phyloP scores from a whole-genome alignment of 2,113 vertebrate species.

The Silurus glanis region DNA sequence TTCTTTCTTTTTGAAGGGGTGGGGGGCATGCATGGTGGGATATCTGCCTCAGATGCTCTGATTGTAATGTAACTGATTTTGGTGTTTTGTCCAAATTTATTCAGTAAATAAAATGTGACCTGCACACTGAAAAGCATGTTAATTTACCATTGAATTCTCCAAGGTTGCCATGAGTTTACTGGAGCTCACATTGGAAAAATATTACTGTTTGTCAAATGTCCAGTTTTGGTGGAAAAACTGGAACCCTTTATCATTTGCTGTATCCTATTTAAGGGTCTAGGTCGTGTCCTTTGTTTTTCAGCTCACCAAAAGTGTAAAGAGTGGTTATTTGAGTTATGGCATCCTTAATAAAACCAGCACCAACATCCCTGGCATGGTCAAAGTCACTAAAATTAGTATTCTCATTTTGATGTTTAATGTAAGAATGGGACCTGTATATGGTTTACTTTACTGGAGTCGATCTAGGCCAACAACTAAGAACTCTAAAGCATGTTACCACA shows the following conservation, averaged over 20 bases:
- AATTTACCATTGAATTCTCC: neutral
- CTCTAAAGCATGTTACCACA: neutral
- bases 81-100: slow-evolving; percentile 99
- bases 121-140: slow-evolving; percentile 63
- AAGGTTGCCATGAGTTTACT: neutral
- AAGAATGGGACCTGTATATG: neutral
- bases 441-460: neutral
- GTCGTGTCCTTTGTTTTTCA: neutral
- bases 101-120: slow-evolving; percentile 99
- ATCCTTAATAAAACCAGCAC: neutral
- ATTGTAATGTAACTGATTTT: slow-evolving; percentile 98
- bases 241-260: neutral
- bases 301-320: neutral
- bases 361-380: neutral
- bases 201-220: neutral
- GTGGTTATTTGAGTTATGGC: neutral
- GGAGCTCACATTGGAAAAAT: neutral
- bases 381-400: neutral
- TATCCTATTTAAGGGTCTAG: neutral
- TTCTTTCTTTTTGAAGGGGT: slow-evolving; percentile 67
- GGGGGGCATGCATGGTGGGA: slow-evolving; percentile 94
- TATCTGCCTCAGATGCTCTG: slow-evolving; percentile 98
- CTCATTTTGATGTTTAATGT: neutral
- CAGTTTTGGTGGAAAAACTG: neutral
- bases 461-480: neutral